Conservation (phyloP, 2,113 vertebrate genomes). For the Oxyura jamaicensis region DNA sequence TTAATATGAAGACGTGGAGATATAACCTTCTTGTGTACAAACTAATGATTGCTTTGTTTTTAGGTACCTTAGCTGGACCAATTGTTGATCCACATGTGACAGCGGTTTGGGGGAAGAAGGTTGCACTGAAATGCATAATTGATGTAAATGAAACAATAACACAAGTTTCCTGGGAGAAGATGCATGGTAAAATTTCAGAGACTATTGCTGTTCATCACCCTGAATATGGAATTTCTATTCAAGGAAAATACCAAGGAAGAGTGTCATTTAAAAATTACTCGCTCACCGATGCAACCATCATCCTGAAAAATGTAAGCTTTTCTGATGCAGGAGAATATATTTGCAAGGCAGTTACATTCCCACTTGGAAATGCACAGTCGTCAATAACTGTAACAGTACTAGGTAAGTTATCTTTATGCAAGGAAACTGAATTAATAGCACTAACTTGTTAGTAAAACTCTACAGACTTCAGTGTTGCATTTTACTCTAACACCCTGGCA, state of each 20-base stretch:
- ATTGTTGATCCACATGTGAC: conserved; percentile 87
- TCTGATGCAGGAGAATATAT: conserved; percentile 90
- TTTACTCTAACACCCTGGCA: neutral
- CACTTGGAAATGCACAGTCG: conserved; percentile 90
- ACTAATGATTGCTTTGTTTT: conserved; percentile 1
- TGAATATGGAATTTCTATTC: conserved; percentile 88
- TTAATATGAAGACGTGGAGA: neutral
- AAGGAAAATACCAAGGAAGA: conserved; percentile 85
- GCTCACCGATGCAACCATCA: conserved; percentile 88
- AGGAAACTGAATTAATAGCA: neutral
- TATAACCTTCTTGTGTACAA: neutral
- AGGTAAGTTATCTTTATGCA: conserved; percentile 80
- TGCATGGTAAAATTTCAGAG: conserved; percentile 81
- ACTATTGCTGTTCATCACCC: conserved; percentile 94
- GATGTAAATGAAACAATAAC: conserved; percentile 91
- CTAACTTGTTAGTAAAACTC: neutral
- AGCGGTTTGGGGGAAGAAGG: conserved; percentile 93
- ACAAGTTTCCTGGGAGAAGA: conserved; percentile 95
- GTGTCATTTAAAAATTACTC: conserved; percentile 89
- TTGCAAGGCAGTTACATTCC: conserved; percentile 95
- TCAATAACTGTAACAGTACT: conserved; percentile 87
- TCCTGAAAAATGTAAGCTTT: conserved; percentile 87
- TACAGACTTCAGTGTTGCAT: neutral
- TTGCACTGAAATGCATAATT: conserved; percentile 90
- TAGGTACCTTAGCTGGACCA: conserved; percentile 89